Percentiles rank a stretch among this genome's conserved stretches.
Conservation (phyloP, 1,140 invertebrate species). For the Tribolium castaneum region DNA sequence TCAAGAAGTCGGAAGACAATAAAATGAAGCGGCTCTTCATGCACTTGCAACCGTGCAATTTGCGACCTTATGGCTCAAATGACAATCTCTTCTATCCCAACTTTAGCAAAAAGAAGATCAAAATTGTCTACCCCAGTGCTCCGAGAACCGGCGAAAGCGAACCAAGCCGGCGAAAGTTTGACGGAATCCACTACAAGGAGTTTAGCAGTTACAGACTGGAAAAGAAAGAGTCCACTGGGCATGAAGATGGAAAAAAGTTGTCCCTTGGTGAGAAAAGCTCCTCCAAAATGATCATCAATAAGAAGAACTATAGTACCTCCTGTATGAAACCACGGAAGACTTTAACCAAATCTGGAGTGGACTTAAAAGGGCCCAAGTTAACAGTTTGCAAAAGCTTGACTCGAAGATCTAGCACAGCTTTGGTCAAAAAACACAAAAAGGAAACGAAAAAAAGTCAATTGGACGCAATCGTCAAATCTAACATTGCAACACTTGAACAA, state of each 20-base stretch:
- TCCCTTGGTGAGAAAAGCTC: background rate
- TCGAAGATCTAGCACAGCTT: background rate
- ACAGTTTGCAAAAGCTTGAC: background rate
- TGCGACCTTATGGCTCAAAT: slow-evolving; percentile 1
- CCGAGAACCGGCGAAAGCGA: background rate
- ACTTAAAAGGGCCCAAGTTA: background rate
- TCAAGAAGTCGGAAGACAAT: background rate
- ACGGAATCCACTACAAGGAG: background rate
- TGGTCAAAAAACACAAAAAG: background rate
- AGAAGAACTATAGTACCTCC: background rate
- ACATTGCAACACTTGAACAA: background rate
- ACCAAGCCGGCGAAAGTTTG: background rate
- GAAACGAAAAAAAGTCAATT: background rate
- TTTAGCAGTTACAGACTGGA: background rate
- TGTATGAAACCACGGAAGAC: background rate
- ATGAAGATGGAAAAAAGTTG: background rate
- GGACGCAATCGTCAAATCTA: background rate
- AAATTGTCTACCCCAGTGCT: background rate
- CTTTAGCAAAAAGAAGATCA: background rate
- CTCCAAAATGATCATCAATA: background rate
- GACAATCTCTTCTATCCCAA: background rate
- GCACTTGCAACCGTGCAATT: slow-evolving; percentile 3
- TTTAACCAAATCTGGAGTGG: background rate
- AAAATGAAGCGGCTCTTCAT: background rate
- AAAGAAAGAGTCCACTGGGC: background rate